Evolutionary conservation across 2,113 vertebrate genomes (phyloP).

Genomic region (Callopanchax toddi): DNA sequence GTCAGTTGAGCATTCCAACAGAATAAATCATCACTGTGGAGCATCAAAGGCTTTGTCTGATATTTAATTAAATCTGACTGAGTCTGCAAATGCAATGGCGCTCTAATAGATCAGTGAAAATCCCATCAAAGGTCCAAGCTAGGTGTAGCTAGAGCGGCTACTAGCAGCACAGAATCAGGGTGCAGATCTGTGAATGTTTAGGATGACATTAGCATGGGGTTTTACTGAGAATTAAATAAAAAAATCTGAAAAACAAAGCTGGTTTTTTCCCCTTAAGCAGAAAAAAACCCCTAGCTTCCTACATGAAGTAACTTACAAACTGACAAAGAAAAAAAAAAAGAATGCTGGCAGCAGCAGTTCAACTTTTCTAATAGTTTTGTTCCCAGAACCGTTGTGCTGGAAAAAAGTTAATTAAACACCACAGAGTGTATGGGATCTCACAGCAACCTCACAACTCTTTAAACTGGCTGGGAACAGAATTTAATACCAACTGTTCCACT

Average conservation of each 20-base stretch:
- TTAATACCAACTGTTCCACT: conserved; percentile 59
- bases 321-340: conserved; percentile 3
- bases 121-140: conserved; percentile 1
- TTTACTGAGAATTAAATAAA: not conserved
- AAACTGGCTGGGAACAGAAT: conserved; percentile 58
- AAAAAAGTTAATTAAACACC: conserved; percentile 68
- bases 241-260: not conserved
- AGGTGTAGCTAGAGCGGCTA: conserved; percentile 18
- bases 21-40: conserved; percentile 48
- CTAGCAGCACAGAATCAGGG: conserved; percentile 23
- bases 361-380: conserved; percentile 58
- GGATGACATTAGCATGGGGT: not conserved
- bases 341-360: conserved; percentile 31
- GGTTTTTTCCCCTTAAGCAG: not conserved
- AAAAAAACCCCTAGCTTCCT: not conserved
- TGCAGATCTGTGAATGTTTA: not conserved
- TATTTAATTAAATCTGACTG: conserved; percentile 53
- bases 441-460: conserved; percentile 40
- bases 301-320: conserved; percentile 21
- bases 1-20: conserved; percentile 48
- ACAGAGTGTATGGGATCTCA: conserved; percentile 41
- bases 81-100: conserved; percentile 16
- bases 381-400: conserved; percentile 57
- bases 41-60: conserved; percentile 60
- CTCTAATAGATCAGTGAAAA: conserved; percentile 17